Conservation (phyloP, 2,888 invertebrate genomes). For the Nezara viridula region DNA sequence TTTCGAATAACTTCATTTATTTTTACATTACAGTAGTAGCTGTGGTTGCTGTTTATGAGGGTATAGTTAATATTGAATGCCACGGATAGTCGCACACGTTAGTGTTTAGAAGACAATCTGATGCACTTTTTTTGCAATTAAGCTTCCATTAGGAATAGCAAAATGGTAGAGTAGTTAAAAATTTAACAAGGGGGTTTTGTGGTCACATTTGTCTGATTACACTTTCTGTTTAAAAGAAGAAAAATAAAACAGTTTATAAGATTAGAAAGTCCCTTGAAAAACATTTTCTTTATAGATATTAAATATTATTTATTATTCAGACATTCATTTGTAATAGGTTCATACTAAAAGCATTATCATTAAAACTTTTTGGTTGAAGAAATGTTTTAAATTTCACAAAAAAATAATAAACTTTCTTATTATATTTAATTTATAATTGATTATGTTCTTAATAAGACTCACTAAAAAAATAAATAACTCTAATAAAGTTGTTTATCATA, state of each 20-base stretch:
- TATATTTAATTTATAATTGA: too few species aligned
- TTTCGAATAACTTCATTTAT: slow-evolving; percentile 23
- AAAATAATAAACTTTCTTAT: too few species aligned
- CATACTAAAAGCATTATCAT: background rate
- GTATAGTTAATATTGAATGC: slow-evolving; percentile 29
- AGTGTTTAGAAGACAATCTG: slow-evolving; percentile 10
- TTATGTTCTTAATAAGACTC: too few species aligned
- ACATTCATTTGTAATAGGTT: background rate
- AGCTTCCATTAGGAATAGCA: slow-evolving; percentile 33
- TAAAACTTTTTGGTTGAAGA: background rate
- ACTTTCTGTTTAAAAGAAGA: background rate
- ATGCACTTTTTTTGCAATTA: slow-evolving; percentile 25
- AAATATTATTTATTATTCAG: background rate
- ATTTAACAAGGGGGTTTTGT: background rate
- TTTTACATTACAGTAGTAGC: slow-evolving; percentile 37
- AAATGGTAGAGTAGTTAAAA: background rate
- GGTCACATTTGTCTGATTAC: background rate
- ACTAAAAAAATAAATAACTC: too few species aligned
- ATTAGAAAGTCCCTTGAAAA: background rate
- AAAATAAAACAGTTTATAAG: background rate
- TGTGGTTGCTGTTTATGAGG: slow-evolving; percentile 40
- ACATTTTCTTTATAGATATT: background rate
- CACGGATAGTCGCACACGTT: background rate
- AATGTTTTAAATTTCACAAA: too few species aligned
- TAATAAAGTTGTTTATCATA: too few species aligned